Evolutionary conservation across 2,888 invertebrate species (phyloP).

Genomic region (Apamea crenata): DNA sequence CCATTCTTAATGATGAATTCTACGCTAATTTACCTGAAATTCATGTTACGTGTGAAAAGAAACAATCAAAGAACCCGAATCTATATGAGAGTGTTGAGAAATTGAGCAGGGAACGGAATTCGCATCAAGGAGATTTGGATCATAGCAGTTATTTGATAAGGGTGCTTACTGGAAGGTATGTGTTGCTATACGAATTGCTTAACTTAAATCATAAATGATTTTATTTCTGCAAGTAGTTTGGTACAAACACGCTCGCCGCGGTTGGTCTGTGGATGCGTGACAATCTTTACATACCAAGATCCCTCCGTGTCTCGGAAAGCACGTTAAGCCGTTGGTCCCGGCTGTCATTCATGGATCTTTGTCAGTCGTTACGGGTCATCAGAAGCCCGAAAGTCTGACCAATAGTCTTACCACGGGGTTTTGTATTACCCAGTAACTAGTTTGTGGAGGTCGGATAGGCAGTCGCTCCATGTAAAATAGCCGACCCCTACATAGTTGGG

Average conservation of each 20-base stretch:
- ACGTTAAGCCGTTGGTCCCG: background rate
- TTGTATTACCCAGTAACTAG: no score
- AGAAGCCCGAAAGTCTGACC: no score
- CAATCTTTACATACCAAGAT: no score
- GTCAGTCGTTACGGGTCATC: no score
- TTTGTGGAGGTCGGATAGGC: no score
- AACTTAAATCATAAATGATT: background rate
- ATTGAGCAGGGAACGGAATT: constrained; percentile 80
- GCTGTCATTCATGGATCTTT: no score
- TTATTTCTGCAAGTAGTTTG: background rate
- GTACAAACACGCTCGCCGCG: background rate
- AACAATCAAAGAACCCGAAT: constrained; percentile 68
- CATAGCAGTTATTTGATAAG: constrained; percentile 85
- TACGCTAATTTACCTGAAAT: constrained; percentile 86
- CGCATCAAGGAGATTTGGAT: constrained; percentile 77
- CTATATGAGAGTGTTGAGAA: constrained; percentile 80
- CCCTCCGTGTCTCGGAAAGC: no score
- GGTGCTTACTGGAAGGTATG: constrained; percentile 84
- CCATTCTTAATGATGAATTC: constrained; percentile 84
- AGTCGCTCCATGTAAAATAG: no score
- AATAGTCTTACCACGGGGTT: no score
- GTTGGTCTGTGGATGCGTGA: background rate
- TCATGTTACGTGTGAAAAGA: constrained; percentile 85
- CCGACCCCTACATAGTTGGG: no score
- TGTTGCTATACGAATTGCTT: background rate